These are phyloP conservation scores for Chamaea fasciata DNA, from an alignment of 2,113 vertebrate genomes.

Conservation along the genomic window DNA sequence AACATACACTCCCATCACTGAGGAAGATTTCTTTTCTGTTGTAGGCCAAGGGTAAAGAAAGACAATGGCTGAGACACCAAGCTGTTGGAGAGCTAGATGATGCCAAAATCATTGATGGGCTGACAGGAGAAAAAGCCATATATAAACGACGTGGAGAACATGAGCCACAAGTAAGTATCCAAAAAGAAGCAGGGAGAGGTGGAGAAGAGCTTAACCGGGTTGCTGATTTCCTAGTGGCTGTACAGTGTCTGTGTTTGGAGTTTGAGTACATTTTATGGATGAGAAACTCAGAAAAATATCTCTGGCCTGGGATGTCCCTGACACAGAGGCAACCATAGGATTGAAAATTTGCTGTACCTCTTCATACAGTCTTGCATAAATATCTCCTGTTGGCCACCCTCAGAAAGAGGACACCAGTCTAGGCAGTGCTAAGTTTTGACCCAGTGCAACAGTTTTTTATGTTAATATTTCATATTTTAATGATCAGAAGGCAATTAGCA, in stretches of 20 bases:
- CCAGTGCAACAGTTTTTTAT: not conserved
- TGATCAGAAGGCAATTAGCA: not conserved
- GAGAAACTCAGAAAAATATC: not conserved
- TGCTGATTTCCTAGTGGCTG: not conserved
- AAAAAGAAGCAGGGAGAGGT: not conserved
- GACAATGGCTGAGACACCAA: conserved; percentile 95
- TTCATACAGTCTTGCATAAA: not conserved
- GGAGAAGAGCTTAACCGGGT: not conserved
- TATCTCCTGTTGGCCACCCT: not conserved
- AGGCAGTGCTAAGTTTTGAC: not conserved
- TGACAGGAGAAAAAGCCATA: conserved; percentile 93
- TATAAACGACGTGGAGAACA: conserved; percentile 92
- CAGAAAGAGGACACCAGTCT: not conserved
- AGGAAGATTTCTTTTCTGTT: conserved; percentile 25
- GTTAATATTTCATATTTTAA: not conserved
- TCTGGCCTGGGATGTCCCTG: not conserved
- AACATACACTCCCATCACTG: not conserved
- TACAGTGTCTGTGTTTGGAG: not conserved
- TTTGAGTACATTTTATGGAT: not conserved
- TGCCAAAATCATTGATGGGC: conserved; percentile 93
- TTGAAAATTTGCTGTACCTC: not conserved
- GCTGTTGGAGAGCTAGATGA: conserved; percentile 91
- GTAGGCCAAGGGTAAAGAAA: conserved; percentile 96
- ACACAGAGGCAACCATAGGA: not conserved
- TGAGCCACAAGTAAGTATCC: conserved; percentile 85